Evolutionary conservation across 1,140 invertebrate genomes (phyloP).

Genomic region (Pseudomyrmex cubaensis): DNA sequence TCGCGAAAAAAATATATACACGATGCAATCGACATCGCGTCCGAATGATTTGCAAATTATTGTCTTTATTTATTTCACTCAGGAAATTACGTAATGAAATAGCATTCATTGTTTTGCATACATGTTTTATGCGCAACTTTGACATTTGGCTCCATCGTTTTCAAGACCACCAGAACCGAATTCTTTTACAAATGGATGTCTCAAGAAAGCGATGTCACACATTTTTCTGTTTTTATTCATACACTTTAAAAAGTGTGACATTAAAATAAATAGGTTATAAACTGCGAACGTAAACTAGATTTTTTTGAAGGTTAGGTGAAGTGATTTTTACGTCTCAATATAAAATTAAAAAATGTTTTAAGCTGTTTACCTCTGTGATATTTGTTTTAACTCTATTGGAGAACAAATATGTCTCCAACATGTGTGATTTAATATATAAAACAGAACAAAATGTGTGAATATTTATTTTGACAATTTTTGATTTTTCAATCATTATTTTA

Average conservation of each 20-base stretch:
- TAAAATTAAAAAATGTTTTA: neutral
- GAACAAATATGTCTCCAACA: too few relatives aligned
- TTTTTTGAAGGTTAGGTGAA: constrained; percentile 2
- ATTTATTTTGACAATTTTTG: too few relatives aligned
- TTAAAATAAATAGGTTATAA: constrained; percentile 55
- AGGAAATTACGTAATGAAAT: constrained; percentile 66
- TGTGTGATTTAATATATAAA: too few relatives aligned
- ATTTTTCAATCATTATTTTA: too few relatives aligned
- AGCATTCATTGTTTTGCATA: constrained; percentile 4
- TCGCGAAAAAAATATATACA: too few relatives aligned
- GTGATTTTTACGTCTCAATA: neutral
- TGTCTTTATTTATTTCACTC: constrained; percentile 5
- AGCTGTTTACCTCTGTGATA: neutral
- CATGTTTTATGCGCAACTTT: constrained; percentile 1
- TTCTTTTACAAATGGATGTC: neutral
- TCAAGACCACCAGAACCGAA: neutral
- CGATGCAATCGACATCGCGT: neutral
- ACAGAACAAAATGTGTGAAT: too few relatives aligned
- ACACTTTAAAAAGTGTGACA: neutral
- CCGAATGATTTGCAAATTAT: neutral
- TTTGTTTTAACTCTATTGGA: too few relatives aligned
- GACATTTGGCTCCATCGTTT: neutral
- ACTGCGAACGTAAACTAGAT: neutral
- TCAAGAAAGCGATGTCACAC: neutral
- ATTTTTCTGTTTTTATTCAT: neutral